Evolutionary conservation across 2,113 vertebrate genomes (phyloP).

Genomic region (Riparia riparia): DNA sequence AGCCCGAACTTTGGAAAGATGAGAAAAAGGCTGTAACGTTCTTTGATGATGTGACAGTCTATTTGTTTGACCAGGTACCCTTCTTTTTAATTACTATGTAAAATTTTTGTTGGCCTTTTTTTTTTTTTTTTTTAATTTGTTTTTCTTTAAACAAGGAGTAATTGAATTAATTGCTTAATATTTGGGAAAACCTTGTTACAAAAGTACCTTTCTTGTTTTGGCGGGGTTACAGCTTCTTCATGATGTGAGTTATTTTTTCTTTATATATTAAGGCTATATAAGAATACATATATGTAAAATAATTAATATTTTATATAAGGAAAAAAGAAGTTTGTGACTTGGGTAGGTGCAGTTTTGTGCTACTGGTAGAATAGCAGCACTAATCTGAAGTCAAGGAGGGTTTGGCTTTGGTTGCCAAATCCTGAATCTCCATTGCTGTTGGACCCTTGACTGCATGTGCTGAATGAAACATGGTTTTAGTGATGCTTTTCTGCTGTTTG

Average conservation of each 20-base stretch:
- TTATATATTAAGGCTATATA: not conserved
- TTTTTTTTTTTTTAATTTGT: not conserved
- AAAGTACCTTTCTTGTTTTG: not conserved
- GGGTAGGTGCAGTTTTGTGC: not conserved
- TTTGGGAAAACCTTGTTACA: not conserved
- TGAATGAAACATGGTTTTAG: not conserved
- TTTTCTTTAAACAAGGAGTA: not conserved
- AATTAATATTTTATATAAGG: not conserved
- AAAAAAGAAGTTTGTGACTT: not conserved
- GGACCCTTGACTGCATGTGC: not conserved
- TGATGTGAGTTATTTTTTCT: not conserved
- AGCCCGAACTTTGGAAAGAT: constrained; percentile 40
- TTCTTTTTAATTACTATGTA: not conserved
- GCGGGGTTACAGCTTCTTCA: not conserved
- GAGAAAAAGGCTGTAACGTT: constrained; percentile 89
- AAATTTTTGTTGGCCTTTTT: not conserved
- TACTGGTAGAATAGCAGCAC: not conserved
- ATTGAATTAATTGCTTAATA: not conserved
- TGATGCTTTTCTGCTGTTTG: not conserved
- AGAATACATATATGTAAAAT: not conserved
- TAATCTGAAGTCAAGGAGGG: not conserved
- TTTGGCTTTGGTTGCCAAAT: not conserved
- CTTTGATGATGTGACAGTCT: constrained; percentile 96
- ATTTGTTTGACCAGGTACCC: constrained; percentile 95
- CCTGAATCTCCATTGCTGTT: not conserved